Evolutionary conservation across 2,797 vertebrate species (phyloP).

Genomic region (Urosaurus nigricauda): DNA sequence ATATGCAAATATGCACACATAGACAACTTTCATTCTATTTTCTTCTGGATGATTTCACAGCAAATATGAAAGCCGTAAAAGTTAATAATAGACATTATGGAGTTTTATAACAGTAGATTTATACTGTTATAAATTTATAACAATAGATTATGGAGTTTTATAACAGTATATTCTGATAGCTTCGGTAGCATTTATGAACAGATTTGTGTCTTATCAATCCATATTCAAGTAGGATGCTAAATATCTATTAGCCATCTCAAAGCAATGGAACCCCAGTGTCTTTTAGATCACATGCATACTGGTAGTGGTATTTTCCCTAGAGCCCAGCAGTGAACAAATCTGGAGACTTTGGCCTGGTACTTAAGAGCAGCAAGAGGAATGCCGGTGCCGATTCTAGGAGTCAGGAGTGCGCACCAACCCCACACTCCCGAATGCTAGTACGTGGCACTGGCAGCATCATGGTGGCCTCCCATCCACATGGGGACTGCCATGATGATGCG

Average conservation of each 20-base stretch:
- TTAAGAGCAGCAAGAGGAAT: too few relatives aligned
- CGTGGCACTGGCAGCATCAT: too few relatives aligned
- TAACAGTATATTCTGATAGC: conserved; percentile 18
- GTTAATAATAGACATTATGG: conserved; percentile 35
- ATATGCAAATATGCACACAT: not conserved
- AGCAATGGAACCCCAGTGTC: conserved; percentile 10
- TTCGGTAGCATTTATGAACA: conserved; percentile 45
- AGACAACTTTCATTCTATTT: conserved; percentile 21
- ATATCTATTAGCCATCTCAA: conserved; percentile 34
- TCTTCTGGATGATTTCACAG: conserved; percentile 1
- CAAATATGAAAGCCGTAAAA: conserved; percentile 33
- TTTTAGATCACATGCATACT: not conserved
- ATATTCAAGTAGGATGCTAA: conserved; percentile 36
- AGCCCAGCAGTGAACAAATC: not conserved
- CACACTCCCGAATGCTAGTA: too few relatives aligned
- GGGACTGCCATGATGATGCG: too few relatives aligned
- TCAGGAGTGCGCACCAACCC: too few relatives aligned
- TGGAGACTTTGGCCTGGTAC: not conserved
- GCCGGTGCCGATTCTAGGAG: too few relatives aligned
- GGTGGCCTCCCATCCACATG: too few relatives aligned
- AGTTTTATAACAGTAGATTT: conserved; percentile 40
- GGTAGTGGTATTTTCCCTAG: not conserved
- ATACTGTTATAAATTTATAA: too few relatives aligned
- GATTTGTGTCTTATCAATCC: conserved; percentile 35
- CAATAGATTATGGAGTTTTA: conserved; percentile 39